Evolutionary conservation across 2,888 invertebrate genomes (phyloP).

Genomic region (Teinopalpus imperialis): DNA sequence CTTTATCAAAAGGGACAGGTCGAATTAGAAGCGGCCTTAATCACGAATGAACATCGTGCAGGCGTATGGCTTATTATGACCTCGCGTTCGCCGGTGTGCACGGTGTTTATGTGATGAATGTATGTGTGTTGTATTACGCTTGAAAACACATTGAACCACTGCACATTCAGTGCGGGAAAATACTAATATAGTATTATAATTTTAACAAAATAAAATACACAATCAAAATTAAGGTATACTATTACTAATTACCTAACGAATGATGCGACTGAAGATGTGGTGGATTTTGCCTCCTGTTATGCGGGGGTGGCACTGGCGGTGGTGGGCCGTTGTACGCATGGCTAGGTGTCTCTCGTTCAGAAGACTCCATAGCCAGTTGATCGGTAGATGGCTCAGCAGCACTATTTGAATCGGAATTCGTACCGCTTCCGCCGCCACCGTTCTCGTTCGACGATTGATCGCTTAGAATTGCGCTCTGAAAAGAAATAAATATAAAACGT

Average conservation of each 20-base stretch:
- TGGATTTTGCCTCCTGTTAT: conserved; percentile 88
- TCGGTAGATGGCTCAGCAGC: conserved; percentile 82
- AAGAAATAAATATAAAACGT: conserved; percentile 38
- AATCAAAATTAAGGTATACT: too few relatives aligned
- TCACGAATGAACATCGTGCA: too few relatives aligned
- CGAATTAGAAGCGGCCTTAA: too few relatives aligned
- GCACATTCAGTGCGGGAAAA: too few relatives aligned
- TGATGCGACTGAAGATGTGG: conserved; percentile 84
- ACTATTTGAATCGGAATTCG: conserved; percentile 80
- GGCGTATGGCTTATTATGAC: too few relatives aligned
- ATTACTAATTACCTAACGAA: conserved; percentile 65
- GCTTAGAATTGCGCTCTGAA: conserved; percentile 66
- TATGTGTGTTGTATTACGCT: too few relatives aligned
- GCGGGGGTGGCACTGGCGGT: conserved; percentile 84
- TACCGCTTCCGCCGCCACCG: conserved; percentile 77
- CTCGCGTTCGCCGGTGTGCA: too few relatives aligned
- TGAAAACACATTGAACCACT: too few relatives aligned
- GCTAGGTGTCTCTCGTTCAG: conserved; percentile 83
- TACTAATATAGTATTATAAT: too few relatives aligned
- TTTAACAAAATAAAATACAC: too few relatives aligned
- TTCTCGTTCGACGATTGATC: conserved; percentile 75
- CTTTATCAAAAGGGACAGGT: too few relatives aligned
- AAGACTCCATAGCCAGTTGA: conserved; percentile 87
- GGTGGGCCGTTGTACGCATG: conserved; percentile 78
- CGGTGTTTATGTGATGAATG: too few relatives aligned